A percentile compares a stretch with the other conserved stretches of the same genome.
Conservation (phyloP, 2,797 vertebrate genomes). For the Schizothorax lantsangensis region DNA sequence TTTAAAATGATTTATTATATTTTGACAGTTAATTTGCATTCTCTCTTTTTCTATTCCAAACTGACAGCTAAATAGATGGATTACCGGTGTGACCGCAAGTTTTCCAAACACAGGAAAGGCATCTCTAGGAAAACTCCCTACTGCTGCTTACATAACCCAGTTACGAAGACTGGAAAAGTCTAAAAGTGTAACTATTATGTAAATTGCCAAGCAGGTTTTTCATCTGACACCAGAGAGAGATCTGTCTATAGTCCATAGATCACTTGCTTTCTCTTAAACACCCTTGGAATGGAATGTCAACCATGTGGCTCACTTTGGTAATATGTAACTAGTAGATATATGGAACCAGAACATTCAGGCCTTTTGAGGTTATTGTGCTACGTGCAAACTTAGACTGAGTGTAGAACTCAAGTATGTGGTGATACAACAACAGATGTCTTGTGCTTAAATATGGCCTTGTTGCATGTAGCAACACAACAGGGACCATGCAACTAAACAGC, state of each 20-base stretch:
- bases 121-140: not conserved
- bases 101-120: constrained; percentile 33
- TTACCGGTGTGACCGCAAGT: not conserved
- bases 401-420: constrained; percentile 5
- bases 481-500: constrained; percentile 41
- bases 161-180: not conserved
- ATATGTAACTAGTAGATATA: constrained; percentile 45
- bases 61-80: constrained; percentile 22
- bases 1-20: not conserved
- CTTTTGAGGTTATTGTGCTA: constrained; percentile 21
- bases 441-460: constrained; percentile 38
- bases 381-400: constrained; percentile 16
- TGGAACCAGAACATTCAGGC: constrained; percentile 14
- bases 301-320: constrained; percentile 36
- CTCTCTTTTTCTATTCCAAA: not conserved
- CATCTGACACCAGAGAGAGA: constrained; percentile 10
- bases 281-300: constrained; percentile 34
- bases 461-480: constrained; percentile 37
- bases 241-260: constrained; percentile 29
- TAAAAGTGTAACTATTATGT: constrained; percentile 38
- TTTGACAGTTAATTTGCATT: not conserved
- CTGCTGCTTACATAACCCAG: constrained; percentile 31
- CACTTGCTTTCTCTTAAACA: constrained; percentile 29
- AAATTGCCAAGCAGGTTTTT: constrained; percentile 18
- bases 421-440: constrained; percentile 47